Conservation (phyloP, 64 coral and sea anemone species). For the Astreopora myriophthalma region DNA sequence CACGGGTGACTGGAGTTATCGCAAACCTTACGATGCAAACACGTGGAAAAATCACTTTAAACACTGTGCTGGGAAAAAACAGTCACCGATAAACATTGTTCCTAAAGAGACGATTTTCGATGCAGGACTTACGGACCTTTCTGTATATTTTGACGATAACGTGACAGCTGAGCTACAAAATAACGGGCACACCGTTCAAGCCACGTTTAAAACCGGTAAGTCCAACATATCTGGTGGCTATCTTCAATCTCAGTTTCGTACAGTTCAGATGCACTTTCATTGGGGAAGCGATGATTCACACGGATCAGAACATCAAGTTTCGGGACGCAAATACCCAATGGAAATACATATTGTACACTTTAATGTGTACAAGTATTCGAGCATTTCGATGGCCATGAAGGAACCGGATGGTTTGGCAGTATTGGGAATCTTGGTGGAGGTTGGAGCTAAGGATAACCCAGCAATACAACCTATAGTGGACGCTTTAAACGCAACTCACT, state of each 20-base stretch:
- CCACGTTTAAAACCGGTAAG: constrained; percentile 31
- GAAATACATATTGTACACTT: constrained; percentile 85
- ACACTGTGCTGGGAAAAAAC: constrained; percentile 51
- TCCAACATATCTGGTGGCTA: constrained; percentile 64
- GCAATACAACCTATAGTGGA: constrained; percentile 42
- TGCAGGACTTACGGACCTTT: constrained; percentile 35
- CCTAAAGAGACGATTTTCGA: constrained; percentile 53
- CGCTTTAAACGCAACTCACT: constrained; percentile 21
- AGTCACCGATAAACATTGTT: constrained; percentile 85
- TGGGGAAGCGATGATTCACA: constrained; percentile 63
- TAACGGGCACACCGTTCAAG: constrained; percentile 74
- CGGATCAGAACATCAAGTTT: constrained; percentile 82
- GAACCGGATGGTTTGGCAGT: constrained; percentile 44
- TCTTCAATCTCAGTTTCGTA: constrained; percentile 35
- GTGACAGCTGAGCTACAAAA: constrained; percentile 54
- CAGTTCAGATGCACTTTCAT: constrained; percentile 76
- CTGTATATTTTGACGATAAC: constrained; percentile 39
- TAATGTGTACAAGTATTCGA: constrained; percentile 55
- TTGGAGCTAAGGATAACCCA: constrained; percentile 22
- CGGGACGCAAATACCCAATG: constrained; percentile 65
- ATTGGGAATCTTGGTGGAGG: constrained; percentile 50
- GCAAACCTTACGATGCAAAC: constrained; percentile 20
- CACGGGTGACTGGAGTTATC: constrained; percentile 62
- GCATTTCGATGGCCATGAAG: background rate
- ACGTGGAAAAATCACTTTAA: constrained; percentile 64